Base-by-base conservation (phyloP, 1,140 invertebrate species). In the Scylla paramamosain region DNA sequence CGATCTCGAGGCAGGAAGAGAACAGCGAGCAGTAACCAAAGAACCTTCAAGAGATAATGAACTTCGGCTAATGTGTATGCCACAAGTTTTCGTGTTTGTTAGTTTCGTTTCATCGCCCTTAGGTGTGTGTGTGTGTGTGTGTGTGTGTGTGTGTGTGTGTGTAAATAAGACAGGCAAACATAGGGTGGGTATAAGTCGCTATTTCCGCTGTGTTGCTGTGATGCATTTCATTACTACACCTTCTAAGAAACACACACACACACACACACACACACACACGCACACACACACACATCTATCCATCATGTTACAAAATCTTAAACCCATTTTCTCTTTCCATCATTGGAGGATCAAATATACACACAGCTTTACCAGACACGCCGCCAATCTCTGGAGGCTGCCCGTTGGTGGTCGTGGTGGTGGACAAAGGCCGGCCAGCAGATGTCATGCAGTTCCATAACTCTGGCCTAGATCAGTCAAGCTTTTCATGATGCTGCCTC, bases 81-180 rank as follows among this genome's bases (percentile, higher is more conserved):
- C 67, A n/a, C 67, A 77, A 77, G 67, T 77, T 77, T 77, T 77
- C 67, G 67, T 77, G 20, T 77, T 77, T 12, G 67, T 25, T 77
- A 77, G 6, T 20, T 77, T 25, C 20, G 67, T 77, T 77, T n/a
- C 67, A 77, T n/a, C 67, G n/a, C 25, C 25, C 3, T n/a, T n/a
- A 7, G 67, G 6, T 59, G 52, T 59, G 67, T n/a, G 20, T n/a
- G 67, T 77, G 67, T 77, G 67, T 77, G 67, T 77, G 67, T 77
- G 67, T 77, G 67, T 77, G 67, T 77, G 67, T 77, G 67, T 77
- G 67, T 77, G 67, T 77, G 67, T 77, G 67, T 77, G 67, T 77
- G 67, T 77, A 77, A 77, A 77, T 77, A 77, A 77, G 8, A 77
- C n/a, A 77, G 4, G 20, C 67, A n/a, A 77, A 77, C 67, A 77